These are phyloP conservation scores for Thalassarche chlororhynchos DNA, from an alignment of 2,113 vertebrate genomes.

Conservation along the genomic window DNA sequence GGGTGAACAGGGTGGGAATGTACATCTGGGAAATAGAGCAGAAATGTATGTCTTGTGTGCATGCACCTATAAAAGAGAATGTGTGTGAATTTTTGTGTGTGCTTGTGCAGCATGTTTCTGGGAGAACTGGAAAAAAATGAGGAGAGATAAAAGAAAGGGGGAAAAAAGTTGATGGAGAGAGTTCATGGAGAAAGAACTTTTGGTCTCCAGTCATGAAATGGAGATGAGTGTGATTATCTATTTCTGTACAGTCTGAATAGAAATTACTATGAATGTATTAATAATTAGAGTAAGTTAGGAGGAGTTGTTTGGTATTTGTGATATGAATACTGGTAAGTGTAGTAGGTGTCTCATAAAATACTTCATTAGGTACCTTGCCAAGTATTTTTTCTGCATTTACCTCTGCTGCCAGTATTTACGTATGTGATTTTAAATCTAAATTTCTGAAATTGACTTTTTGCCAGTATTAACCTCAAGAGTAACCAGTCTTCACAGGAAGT, in stretches of 20 bases:
- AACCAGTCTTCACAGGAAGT: neutral
- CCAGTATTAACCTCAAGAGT: neutral
- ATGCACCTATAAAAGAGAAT: neutral
- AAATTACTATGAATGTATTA: neutral
- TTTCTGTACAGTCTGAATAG: neutral
- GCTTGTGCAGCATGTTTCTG: neutral
- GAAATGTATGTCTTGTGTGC: no score
- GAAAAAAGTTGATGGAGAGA: fast-evolving
- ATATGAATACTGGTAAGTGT: neutral
- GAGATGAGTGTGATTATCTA: neutral
- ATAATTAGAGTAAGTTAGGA: neutral
- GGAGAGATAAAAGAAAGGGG: neutral
- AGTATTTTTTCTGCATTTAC: neutral
- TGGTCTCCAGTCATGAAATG: neutral
- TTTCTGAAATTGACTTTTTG: neutral
- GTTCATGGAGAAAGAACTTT: neutral
- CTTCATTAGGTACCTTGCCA: neutral
- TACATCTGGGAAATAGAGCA: neutral
- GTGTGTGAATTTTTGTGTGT: neutral
- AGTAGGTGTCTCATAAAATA: neutral
- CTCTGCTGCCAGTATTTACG: neutral
- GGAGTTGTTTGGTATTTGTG: neutral
- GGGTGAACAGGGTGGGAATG: neutral
- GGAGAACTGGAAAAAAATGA: neutral
- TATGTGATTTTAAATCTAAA: neutral